A percentile compares a stretch with the other conserved stretches of the same genome.
phyloP scores from a whole-genome alignment of 2,797 vertebrate genomes.

The Enteromius unitaeniatus region DNA sequence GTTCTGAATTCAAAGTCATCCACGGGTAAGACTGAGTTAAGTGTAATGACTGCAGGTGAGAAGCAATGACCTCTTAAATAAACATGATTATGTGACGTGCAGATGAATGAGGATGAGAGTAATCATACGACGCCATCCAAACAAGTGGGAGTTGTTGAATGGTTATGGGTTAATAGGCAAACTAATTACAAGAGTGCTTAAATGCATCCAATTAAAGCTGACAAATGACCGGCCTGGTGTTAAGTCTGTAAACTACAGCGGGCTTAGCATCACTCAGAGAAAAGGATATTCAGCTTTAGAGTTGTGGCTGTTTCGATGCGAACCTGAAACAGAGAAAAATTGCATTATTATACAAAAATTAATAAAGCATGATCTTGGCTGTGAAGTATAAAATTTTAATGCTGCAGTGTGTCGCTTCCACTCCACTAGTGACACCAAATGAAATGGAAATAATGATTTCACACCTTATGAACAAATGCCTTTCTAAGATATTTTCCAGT shows the following conservation, averaged over 20 bases:
- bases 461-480: background rate
- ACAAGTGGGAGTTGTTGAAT: slow-evolving; percentile 23
- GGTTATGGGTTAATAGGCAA: slow-evolving; percentile 27
- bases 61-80: slow-evolving; percentile 21
- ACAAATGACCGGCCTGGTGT: slow-evolving; percentile 29
- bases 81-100: slow-evolving; percentile 31
- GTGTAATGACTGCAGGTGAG: slow-evolving; percentile 60
- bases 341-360: background rate
- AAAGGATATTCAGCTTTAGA: slow-evolving; percentile 98
- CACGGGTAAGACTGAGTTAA: slow-evolving; percentile 88
- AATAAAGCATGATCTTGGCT: background rate
- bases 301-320: slow-evolving; percentile 96
- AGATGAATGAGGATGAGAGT: slow-evolving; percentile 27
- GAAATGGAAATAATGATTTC: background rate
- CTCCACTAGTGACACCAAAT: background rate
- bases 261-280: background rate
- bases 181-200: slow-evolving; percentile 41
- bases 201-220: slow-evolving; percentile 34
- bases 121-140: slow-evolving; percentile 15
- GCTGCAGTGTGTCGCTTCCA: background rate
- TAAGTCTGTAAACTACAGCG: background rate
- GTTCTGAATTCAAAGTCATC: slow-evolving; percentile 98
- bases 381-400: slow-evolving; percentile 26
- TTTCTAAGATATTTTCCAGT: background rate
- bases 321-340: slow-evolving; percentile 78